Evolutionary conservation across 2,797 vertebrate species (phyloP).

Genomic region (Benthosema pterotum): DNA sequence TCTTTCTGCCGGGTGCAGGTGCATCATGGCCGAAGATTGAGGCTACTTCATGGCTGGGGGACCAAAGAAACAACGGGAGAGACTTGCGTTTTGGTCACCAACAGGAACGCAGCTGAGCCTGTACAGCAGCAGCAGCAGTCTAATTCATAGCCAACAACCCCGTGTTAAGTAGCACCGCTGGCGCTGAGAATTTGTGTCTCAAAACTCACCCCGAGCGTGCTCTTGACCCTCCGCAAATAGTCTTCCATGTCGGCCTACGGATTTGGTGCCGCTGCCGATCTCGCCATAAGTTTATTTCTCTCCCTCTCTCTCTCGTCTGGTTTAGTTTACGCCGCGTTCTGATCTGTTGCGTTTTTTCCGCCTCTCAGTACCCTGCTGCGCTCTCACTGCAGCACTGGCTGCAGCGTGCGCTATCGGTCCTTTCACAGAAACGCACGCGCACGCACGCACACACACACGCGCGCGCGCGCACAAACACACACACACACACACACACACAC

Average conservation of each 20-base stretch:
- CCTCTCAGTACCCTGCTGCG: slow-evolving; percentile 66
- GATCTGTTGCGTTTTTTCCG: slow-evolving; percentile 12
- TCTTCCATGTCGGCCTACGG: slow-evolving; percentile 86
- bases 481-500: slow-evolving; percentile 21
- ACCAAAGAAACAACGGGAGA: slow-evolving; percentile 39
- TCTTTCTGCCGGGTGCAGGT: slow-evolving; percentile 59
- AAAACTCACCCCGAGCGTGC: slow-evolving; percentile 84
- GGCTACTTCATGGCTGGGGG: slow-evolving; percentile 41
- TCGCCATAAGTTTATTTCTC: slow-evolving; percentile 62
- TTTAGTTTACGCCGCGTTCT: background rate
- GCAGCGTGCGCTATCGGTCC: slow-evolving; percentile 43
- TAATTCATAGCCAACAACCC: slow-evolving; percentile 53
- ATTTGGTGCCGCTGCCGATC: slow-evolving; percentile 61
- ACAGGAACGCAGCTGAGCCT: slow-evolving; percentile 73
- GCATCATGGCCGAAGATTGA: no score
- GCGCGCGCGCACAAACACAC: slow-evolving; percentile 35
- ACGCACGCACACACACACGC: slow-evolving; percentile 26
- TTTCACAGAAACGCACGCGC: slow-evolving; percentile 54
- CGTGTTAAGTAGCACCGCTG: slow-evolving; percentile 41
- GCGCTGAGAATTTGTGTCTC: slow-evolving; percentile 30
- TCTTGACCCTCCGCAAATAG: slow-evolving; percentile 87
- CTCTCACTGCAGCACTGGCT: slow-evolving; percentile 65
- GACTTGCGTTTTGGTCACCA: slow-evolving; percentile 54
- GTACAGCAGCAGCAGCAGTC: slow-evolving; percentile 48
- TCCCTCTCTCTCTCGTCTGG: no score